Evolutionary conservation across 2,797 vertebrate species (phyloP).

Genomic region (Lindbergichthys nudifrons): DNA sequence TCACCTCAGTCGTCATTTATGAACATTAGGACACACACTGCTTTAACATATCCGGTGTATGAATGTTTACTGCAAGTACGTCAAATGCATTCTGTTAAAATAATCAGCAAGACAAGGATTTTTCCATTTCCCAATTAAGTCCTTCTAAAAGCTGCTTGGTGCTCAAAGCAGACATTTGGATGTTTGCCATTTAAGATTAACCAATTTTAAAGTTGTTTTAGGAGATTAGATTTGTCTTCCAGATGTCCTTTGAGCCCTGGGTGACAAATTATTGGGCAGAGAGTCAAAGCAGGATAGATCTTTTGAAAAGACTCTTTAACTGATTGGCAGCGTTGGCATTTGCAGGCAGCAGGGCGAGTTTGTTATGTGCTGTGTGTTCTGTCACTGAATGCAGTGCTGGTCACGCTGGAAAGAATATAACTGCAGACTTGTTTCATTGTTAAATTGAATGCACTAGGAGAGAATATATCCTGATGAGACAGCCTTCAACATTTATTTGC

Average conservation of each 20-base stretch:
- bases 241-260: constrained; percentile 65
- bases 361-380: constrained; percentile 40
- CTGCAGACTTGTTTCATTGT: constrained; percentile 31
- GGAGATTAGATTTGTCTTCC: constrained; percentile 67
- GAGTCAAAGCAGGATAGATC: constrained; percentile 57
- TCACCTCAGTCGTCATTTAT: constrained; percentile 15
- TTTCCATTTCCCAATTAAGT: not conserved
- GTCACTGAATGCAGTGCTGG: constrained; percentile 39
- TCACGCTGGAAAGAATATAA: constrained; percentile 19
- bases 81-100: not conserved
- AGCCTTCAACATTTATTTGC: constrained; percentile 16
- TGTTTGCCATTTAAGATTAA: constrained; percentile 61
- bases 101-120: not conserved
- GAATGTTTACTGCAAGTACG: not conserved
- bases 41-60: constrained; percentile 5
- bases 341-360: constrained; percentile 52
- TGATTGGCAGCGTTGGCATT: constrained; percentile 74
- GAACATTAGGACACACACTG: not conserved
- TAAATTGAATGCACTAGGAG: constrained; percentile 31
- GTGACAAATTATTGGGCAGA: constrained; percentile 36
- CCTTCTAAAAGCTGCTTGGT: constrained; percentile 18
- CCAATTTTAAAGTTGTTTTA: constrained; percentile 50
- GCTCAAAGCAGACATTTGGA: constrained; percentile 40
- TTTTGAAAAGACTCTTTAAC: constrained; percentile 47
- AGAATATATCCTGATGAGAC: constrained; percentile 18